These are phyloP conservation scores for Oenanthe melanoleuca DNA, from an alignment of 2,113 vertebrate species.

Conservation along the genomic window DNA sequence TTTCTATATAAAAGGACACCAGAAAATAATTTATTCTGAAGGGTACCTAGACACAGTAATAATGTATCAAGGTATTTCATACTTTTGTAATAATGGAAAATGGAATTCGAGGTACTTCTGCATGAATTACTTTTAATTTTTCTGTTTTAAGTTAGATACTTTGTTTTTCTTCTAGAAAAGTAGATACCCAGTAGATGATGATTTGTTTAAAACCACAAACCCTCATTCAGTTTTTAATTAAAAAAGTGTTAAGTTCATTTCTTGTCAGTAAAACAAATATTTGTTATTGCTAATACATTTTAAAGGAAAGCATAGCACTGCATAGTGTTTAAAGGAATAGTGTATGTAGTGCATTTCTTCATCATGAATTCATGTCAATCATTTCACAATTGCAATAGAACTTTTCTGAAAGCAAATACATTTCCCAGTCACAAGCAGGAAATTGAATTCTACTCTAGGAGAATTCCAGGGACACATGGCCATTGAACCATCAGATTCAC, in stretches of 20 bases:
- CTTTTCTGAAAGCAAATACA: conserved; percentile 11
- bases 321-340: background rate
- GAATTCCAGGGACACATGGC: background rate
- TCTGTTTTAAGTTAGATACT: conserved; percentile 1
- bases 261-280: conserved; percentile 57
- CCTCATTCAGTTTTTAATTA: conserved; percentile 53
- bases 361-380: background rate
- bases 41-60: background rate
- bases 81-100: background rate
- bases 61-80: background rate
- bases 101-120: background rate
- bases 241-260: conserved; percentile 38
- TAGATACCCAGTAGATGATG: background rate
- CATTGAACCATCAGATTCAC: background rate
- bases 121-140: conserved; percentile 31
- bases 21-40: background rate
- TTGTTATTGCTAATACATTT: conserved; percentile 50
- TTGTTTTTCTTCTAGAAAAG: background rate
- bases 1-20: background rate
- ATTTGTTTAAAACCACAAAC: conserved; percentile 53
- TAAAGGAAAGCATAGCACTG: conserved; percentile 7
- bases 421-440: background rate
- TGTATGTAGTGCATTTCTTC: background rate
- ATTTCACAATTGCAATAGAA: background rate
- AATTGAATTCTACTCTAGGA: conserved; percentile 3